A percentile compares a stretch with the other conserved stretches of the same genome.
These are phyloP conservation scores for Gasterosteus aculeatus DNA, from an alignment of 2,113 vertebrate genomes.

Conservation along the genomic window DNA sequence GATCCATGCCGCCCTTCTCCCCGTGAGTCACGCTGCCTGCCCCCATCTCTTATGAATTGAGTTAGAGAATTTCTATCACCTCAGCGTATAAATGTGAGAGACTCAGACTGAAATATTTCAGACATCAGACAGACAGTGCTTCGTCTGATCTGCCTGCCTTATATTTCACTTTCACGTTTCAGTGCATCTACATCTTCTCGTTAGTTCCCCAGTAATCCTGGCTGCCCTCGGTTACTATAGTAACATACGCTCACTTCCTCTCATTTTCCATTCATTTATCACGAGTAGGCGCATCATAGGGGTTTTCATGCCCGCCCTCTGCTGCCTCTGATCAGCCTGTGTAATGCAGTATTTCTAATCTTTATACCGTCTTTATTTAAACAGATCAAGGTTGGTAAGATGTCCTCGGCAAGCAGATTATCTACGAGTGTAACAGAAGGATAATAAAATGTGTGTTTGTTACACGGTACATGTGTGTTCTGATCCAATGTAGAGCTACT, in stretches of 20 bases:
- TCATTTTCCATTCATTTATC: conserved; percentile 34
- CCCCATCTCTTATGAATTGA: not conserved
- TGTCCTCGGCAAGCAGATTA: not conserved
- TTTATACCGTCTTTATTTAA: not conserved
- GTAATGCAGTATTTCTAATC: conserved; percentile 34
- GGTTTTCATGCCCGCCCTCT: conserved; percentile 13
- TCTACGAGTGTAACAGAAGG: not conserved
- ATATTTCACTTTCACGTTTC: not conserved
- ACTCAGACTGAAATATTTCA: not conserved
- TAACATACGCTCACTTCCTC: conserved; percentile 22
- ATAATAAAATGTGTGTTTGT: conserved; percentile 10
- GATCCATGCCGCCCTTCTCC: conserved; percentile 82
- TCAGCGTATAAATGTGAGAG: not conserved
- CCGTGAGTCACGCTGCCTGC: conserved; percentile 81
- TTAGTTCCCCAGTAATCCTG: not conserved
- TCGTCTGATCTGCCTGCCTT: not conserved
- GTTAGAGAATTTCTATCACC: not conserved
- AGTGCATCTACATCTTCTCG: not conserved
- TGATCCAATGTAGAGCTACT: conserved; percentile 1
- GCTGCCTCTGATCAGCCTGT: conserved; percentile 8
- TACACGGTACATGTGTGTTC: not conserved
- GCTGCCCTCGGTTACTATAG: conserved; percentile 46
- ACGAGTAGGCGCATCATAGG: not conserved
- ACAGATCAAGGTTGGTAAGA: conserved; percentile 3
- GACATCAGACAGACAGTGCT: not conserved